Evolutionary conservation across 2,113 vertebrate genomes (phyloP).

Genomic region (Centropus bengalensis): DNA sequence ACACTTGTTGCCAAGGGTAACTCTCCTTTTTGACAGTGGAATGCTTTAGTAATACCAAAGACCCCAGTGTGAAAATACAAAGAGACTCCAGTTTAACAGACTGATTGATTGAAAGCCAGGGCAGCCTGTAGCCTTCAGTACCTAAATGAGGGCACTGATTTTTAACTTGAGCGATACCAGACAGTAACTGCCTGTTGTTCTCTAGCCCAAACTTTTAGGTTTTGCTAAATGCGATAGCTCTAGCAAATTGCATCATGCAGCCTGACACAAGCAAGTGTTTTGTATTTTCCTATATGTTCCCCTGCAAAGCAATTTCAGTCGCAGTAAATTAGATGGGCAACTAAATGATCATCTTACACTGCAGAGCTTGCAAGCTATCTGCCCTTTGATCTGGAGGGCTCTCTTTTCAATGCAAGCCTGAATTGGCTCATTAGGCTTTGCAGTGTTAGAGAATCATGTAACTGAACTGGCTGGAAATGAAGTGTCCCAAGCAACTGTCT

Average conservation of each 20-base stretch:
- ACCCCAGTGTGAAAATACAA: conserved; percentile 71
- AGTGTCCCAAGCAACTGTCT: neutral
- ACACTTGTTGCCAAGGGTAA: conserved; percentile 73
- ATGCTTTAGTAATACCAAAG: conserved; percentile 65
- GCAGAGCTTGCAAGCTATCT: conserved; percentile 36
- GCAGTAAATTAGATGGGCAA: conserved; percentile 21
- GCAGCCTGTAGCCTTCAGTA: conserved; percentile 35
- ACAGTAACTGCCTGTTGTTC: conserved; percentile 63
- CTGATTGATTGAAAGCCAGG: conserved; percentile 65
- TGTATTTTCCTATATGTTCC: conserved; percentile 21
- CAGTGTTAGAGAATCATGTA: neutral
- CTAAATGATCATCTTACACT: neutral
- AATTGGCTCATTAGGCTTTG: neutral
- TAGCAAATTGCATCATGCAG: conserved; percentile 47
- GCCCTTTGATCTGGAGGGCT: conserved; percentile 44
- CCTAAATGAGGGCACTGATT: conserved; percentile 68
- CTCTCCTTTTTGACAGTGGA: conserved; percentile 64
- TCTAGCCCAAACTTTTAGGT: conserved; percentile 33
- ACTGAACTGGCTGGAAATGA: neutral
- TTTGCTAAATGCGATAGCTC: conserved; percentile 61
- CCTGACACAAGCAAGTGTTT: conserved; percentile 33
- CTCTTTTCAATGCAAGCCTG: neutral
- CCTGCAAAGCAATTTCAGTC: conserved; percentile 7
- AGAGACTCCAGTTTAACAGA: conserved; percentile 66
- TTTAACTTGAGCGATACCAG: conserved; percentile 68